A percentile compares a stretch with the other conserved stretches of the same genome.
These are phyloP conservation scores for Eueremaeus valkanovi DNA, from an alignment of 2,888 invertebrate species.

Conservation along the genomic window DNA sequence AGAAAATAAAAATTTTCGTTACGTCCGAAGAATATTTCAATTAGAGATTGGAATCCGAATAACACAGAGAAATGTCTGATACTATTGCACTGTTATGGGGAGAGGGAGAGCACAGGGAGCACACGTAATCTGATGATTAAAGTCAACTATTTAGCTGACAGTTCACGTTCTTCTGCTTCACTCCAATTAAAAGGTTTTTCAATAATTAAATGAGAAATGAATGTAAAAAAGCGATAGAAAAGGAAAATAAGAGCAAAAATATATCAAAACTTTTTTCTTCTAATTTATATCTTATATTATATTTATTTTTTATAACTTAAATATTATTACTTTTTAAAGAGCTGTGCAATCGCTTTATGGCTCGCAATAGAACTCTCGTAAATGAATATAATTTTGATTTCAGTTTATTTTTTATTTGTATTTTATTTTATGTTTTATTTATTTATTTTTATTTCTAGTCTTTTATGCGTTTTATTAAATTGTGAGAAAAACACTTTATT, in stretches of 20 bases:
- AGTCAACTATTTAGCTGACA: not conserved
- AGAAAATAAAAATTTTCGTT: conserved; percentile 8
- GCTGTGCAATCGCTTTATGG: conserved; percentile 19
- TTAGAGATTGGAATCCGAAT: not conserved
- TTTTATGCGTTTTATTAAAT: not conserved
- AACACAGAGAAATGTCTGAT: not conserved
- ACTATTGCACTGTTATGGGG: not conserved
- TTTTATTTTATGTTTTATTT: not conserved
- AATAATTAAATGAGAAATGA: conserved; percentile 13
- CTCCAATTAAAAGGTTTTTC: conserved; percentile 18
- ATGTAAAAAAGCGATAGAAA: not conserved
- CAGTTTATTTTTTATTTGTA: not conserved
- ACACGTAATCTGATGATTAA: conserved; percentile 18
- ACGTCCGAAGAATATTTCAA: not conserved
- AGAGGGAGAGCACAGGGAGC: not conserved
- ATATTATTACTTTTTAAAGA: conserved; percentile 32
- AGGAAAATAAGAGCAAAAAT: not conserved
- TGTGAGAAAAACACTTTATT: conserved; percentile 25
- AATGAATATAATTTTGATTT: conserved; percentile 15
- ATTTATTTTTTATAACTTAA: not conserved
- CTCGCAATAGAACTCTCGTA: conserved; percentile 2
- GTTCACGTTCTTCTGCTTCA: not conserved
- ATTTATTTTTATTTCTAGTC: not conserved
- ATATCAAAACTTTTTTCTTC: not conserved
- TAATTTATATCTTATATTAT: not conserved